Conservation (phyloP, 2,797 vertebrate species). For the Takifugu rubripes region DNA sequence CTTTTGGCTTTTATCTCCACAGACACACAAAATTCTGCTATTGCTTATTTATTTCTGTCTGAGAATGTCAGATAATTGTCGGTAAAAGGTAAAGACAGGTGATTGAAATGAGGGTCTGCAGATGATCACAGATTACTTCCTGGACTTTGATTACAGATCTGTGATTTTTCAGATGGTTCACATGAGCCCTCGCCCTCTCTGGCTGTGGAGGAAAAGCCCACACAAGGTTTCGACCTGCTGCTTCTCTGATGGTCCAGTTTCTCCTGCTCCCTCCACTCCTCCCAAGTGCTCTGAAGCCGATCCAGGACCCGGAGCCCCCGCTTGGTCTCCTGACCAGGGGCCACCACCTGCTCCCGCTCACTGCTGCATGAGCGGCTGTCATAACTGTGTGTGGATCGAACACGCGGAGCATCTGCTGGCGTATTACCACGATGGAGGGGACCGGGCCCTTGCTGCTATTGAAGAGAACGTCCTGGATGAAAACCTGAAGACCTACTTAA, state of each 20-base stretch:
- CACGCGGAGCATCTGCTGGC: conserved; percentile 82
- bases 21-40: no score
- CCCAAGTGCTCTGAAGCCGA: conserved; percentile 3
- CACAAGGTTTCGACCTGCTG: conserved; percentile 2
- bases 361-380: conserved; percentile 95
- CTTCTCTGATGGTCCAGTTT: conserved; percentile 10
- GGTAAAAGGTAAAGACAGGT: no score
- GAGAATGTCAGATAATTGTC: no score
- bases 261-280: neutral
- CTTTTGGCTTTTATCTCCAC: no score
- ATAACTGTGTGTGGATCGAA: conserved; percentile 89
- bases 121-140: no score
- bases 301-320: neutral
- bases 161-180: conserved; percentile 37
- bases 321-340: conserved; percentile 11
- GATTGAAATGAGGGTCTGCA: no score
- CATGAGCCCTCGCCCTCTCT: conserved; percentile 16
- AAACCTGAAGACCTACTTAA: conserved; percentile 86
- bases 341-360: conserved; percentile 75
- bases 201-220: conserved; percentile 4
- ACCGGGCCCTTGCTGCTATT: conserved; percentile 77
- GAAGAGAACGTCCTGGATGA: conserved; percentile 85
- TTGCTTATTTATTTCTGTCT: no score
- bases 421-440: conserved; percentile 78
- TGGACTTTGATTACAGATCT: no score